Conservation (phyloP, 2,113 vertebrate genomes). For the Phylloscopus trochilus region DNA sequence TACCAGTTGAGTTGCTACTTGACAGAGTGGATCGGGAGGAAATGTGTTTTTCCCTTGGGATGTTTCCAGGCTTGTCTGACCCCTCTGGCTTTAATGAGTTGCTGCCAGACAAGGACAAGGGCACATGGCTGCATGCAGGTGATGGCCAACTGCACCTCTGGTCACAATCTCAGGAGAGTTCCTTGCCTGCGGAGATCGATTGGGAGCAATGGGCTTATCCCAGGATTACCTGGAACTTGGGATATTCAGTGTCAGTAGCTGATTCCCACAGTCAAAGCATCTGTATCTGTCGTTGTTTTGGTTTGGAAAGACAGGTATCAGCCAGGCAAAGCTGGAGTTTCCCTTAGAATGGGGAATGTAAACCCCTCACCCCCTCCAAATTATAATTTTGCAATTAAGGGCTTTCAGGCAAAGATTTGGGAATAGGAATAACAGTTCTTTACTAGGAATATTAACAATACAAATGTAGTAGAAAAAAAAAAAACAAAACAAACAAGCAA, state of each 20-base stretch:
- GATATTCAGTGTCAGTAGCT: neutral
- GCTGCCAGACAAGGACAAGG: neutral
- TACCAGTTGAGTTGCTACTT: neutral
- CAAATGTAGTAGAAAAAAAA: too few species aligned
- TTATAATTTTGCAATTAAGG: too few species aligned
- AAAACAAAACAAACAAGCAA: too few species aligned
- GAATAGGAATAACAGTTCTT: too few species aligned
- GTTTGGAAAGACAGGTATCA: too few species aligned
- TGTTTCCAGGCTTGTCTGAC: neutral
- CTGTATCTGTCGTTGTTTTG: neutral
- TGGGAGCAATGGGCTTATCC: neutral
- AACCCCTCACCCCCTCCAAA: too few species aligned
- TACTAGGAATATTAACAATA: too few species aligned
- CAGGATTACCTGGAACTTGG: neutral
- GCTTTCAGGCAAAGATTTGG: too few species aligned
- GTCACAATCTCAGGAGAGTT: neutral
- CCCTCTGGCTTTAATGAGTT: neutral
- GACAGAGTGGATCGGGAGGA: neutral
- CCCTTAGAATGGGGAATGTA: too few species aligned
- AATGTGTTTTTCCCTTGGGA: slow-evolving; percentile 14
- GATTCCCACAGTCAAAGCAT: fast-evolving
- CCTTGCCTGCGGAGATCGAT: neutral
- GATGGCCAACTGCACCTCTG: fast-evolving
- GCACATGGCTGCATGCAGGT: neutral
- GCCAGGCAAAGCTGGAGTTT: too few species aligned